Evolutionary conservation across 1,140 invertebrate genomes (phyloP).

Genomic region (Caenorhabditis remanei): DNA sequence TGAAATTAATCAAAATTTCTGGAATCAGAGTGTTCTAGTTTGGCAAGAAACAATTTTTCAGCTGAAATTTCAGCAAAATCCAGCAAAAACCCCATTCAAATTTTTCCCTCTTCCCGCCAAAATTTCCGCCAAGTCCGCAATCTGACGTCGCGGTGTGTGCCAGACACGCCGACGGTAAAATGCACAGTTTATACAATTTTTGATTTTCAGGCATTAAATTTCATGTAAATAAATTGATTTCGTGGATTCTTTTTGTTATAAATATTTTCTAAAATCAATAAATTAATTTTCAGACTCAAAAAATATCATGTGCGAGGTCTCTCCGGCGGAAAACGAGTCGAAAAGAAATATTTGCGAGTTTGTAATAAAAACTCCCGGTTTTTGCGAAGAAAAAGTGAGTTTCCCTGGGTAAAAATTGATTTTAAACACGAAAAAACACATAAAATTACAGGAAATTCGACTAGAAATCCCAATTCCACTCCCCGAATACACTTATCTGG

Average conservation of each 20-base stretch:
- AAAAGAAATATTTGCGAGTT: neutral
- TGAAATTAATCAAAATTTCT: too few species aligned
- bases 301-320: neutral
- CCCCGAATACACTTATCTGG: slow-evolving; percentile 35
- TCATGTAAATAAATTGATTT: neutral
- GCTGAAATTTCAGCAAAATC: too few species aligned
- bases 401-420: neutral
- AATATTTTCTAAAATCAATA: neutral
- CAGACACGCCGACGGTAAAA: neutral
- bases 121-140: neutral
- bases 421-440: neutral
- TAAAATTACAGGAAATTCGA: neutral
- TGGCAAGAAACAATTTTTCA: too few species aligned
- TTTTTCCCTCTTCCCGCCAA: too few species aligned
- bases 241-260: neutral
- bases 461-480: slow-evolving; percentile 6
- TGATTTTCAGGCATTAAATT: too few species aligned
- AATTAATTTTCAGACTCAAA: too few species aligned
- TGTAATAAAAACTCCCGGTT: neutral
- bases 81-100: too few species aligned
- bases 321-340: neutral
- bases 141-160: neutral
- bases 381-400: neutral
- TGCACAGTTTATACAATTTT: slow-evolving; percentile 1
- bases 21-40: too few species aligned